Evolutionary conservation across 2,797 vertebrate species (phyloP), one percentile per base, ranked within the genome.

Genomic region (Halcyon chelicuti): DNA sequence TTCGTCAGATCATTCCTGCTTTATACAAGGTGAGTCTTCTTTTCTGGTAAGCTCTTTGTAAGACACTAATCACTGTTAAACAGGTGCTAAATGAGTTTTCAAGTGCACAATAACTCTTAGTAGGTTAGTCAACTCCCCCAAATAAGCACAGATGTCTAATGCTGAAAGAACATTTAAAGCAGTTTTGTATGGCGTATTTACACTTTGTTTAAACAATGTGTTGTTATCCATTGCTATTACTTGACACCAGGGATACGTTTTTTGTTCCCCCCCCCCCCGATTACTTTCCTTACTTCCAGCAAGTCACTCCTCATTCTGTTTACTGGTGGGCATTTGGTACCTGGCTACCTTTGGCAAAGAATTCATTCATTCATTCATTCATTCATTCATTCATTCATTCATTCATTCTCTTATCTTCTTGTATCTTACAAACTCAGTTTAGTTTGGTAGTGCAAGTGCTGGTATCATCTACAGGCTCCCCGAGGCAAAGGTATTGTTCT

Each of bases 21-120:
- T 94, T 99, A 65, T 98, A 97, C 97, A 99, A 99, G 99, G 99
- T 99, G 98, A 99, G 98, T 97, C 42, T 86, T 28, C 23, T 74
- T 58, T 80, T 12, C 6, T 12, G 1, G 1, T 51, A 62, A 68
- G 23, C 70, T 86, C 1, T 85, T 73, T 2, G 4, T 84, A 29
- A 91, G 57, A 54, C 55, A 61, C 18, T 19, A 14, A 3, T 75
- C 55, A 17, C 40, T 81, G 29, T 57, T 93, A 63, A 58, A 67
- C 70, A 86, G 76, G 23, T 91, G 80, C 66, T 83, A 66, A 80
- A 49, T 68, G 40, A 72, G 35, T 71, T 91, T 90, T 86, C 35
- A 63, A 74, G 55, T 70, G 33, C 21, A 26, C 49, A 33, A 2
- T 92, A 94, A 88, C 85, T 88, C 77, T 76, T 78, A 78, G 75